Evolutionary conservation across 2,797 vertebrate species (phyloP).

Genomic region (Pangasius mekongensis): DNA sequence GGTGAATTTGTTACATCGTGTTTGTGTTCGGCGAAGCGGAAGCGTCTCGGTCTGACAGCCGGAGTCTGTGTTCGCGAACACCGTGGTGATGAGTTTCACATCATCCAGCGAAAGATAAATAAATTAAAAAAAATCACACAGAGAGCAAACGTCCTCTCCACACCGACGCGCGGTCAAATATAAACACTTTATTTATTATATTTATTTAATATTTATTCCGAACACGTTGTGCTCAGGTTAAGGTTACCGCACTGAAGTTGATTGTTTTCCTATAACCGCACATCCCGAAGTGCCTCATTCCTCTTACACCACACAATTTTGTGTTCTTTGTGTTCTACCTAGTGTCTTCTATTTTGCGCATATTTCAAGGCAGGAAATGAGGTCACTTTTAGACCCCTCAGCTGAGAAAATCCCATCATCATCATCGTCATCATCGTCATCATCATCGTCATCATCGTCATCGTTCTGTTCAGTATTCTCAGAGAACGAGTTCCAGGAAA

Average conservation of each 20-base stretch:
- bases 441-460: background rate
- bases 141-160: background rate
- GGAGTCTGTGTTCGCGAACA: background rate
- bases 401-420: background rate
- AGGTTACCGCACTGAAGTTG: background rate
- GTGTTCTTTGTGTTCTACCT: too few species aligned
- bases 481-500: background rate
- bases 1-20: background rate
- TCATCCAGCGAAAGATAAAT: background rate
- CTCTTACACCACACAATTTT: background rate
- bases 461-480: background rate
- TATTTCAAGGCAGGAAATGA: background rate
- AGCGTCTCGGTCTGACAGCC: background rate
- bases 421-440: background rate
- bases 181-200: background rate
- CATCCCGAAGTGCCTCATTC: background rate
- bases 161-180: background rate
- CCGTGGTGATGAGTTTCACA: background rate
- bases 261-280: background rate
- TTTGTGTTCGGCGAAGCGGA: background rate
- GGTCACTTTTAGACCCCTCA: background rate
- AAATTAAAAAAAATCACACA: background rate
- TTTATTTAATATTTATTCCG: background rate
- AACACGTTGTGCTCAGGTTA: background rate
- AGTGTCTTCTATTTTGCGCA: background rate